phyloP scores from a whole-genome alignment of 2,113 vertebrate species.

The Cyprichromis sp. region DNA sequence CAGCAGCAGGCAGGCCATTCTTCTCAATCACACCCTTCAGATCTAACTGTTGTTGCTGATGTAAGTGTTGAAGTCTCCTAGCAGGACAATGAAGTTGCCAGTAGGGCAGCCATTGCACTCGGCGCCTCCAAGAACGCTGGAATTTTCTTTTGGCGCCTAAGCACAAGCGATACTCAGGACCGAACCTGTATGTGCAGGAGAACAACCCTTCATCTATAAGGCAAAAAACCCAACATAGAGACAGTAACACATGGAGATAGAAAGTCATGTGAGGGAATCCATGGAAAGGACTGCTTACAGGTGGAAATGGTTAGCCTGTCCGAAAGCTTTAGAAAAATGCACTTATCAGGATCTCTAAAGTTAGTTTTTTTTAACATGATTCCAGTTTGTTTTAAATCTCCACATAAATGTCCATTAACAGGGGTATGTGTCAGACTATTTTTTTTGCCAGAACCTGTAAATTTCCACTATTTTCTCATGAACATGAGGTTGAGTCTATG shows the following conservation, averaged over 20 bases:
- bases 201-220: neutral
- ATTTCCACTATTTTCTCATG: neutral
- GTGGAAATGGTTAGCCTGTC: neutral
- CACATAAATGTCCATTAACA: neutral
- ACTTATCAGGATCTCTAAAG: neutral
- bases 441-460: neutral
- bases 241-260: neutral
- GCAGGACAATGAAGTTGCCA: neutral
- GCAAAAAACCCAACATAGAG: neutral
- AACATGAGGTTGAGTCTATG: neutral
- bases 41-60: neutral
- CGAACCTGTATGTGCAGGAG: neutral
- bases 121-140: neutral
- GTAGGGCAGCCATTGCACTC: neutral
- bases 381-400: neutral
- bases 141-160: fast-evolving
- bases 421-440: fast-evolving
- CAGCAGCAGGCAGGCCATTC: neutral
- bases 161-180: neutral
- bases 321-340: neutral
- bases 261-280: neutral
- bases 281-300: fast-evolving
- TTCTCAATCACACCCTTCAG: neutral
- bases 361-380: neutral
- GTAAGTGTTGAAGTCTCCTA: neutral